phyloP scores from a whole-genome alignment of 1,140 invertebrate genomes.

The Ceratoteleas bidentatus region DNA sequence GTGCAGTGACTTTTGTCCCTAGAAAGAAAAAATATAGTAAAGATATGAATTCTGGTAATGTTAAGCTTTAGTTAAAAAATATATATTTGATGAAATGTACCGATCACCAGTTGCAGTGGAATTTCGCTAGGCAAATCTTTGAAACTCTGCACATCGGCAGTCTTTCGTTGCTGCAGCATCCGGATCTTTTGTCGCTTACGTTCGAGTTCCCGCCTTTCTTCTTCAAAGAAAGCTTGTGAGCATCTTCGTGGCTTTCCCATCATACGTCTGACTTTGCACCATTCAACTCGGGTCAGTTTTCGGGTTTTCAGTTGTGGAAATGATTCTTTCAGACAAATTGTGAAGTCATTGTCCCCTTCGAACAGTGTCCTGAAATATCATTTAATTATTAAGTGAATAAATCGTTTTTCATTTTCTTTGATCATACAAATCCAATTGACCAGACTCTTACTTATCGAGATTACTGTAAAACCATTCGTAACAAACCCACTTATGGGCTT shows the following conservation, averaged over 20 bases:
- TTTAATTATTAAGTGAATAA: neutral
- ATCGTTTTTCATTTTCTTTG: neutral
- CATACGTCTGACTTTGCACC: constrained; percentile 96
- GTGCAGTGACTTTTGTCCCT: constrained; percentile 94
- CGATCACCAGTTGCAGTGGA: constrained; percentile 97
- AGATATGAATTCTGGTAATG: constrained; percentile 6
- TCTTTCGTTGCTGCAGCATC: constrained; percentile 96
- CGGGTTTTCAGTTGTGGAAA: constrained; percentile 95
- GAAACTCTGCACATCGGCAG: constrained; percentile 87
- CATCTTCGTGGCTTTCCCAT: constrained; percentile 98
- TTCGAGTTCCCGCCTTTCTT: constrained; percentile 95
- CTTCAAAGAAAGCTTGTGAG: constrained; percentile 96
- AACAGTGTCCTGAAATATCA: constrained; percentile 88
- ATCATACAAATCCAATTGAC: too few relatives aligned
- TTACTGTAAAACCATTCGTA: constrained; percentile 99
- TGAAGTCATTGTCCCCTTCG: constrained; percentile 98
- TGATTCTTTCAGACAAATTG: constrained; percentile 95
- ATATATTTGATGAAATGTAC: constrained; percentile 78
- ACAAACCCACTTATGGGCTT: constrained; percentile 99
- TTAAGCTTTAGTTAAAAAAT: too few relatives aligned
- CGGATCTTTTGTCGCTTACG: constrained; percentile 95
- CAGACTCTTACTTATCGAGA: constrained; percentile 88
- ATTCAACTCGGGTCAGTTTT: constrained; percentile 94
- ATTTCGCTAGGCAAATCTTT: constrained; percentile 98
- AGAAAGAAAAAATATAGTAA: constrained; percentile 7